These are phyloP conservation scores for human DNA, from an alignment of 2,113 vertebrate genomes.

Conservation along the genomic window GRCh38 chr4:86748501-86749000, in stretches of 20 bases:
- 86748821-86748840: too few relatives aligned
- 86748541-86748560: conserved; percentile 8
- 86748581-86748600: neutral
- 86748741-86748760: too few relatives aligned
- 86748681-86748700: too few relatives aligned
- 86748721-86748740: too few relatives aligned
- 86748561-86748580: conserved; percentile 29
- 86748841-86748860: too few relatives aligned
- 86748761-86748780: too few relatives aligned
- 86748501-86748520: neutral
- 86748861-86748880: too few relatives aligned
- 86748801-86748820: too few relatives aligned
- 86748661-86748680: neutral
- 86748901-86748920: too few relatives aligned
- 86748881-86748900: too few relatives aligned
- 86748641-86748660: conserved; percentile 35
- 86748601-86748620: neutral
- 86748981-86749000: neutral
- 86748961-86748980: neutral
- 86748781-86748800: too few relatives aligned
- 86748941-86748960: neutral
- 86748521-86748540: neutral
- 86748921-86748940: neutral
- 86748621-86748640: neutral
- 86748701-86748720: too few relatives aligned